These are phyloP conservation scores for Lepidochrysops patricia DNA, from an alignment of 2,888 invertebrate species.

Conservation along the genomic window DNA sequence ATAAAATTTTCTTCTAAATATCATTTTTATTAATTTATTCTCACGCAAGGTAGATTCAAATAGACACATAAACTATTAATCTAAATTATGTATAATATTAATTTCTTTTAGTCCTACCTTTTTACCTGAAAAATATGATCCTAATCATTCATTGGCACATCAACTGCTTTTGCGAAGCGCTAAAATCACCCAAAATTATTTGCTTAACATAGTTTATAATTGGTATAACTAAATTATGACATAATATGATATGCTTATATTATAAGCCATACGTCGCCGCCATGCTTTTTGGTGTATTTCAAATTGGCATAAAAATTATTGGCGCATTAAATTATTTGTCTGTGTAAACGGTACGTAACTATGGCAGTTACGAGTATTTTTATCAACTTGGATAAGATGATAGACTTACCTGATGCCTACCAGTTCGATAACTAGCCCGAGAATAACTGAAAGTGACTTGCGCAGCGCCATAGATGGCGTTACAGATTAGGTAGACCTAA, in stretches of 20 bases:
- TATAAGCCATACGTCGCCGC: background rate
- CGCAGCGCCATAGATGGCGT: too few species aligned
- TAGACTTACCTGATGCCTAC: too few species aligned
- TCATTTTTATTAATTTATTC: too few species aligned
- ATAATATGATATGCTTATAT: background rate
- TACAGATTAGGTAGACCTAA: too few species aligned
- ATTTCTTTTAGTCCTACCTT: background rate
- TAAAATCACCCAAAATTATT: background rate
- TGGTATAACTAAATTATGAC: too few species aligned
- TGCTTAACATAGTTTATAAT: background rate
- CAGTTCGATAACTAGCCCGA: too few species aligned
- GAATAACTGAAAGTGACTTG: too few species aligned
- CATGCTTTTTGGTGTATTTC: background rate
- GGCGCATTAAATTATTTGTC: too few species aligned
- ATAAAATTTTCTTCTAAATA: too few species aligned
- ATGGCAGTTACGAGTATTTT: background rate
- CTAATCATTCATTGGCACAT: slow-evolving; percentile 2
- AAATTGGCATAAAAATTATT: background rate
- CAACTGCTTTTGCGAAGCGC: background rate
- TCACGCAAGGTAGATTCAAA: background rate
- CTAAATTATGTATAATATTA: background rate
- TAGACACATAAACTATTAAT: background rate
- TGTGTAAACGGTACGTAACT: too few species aligned
- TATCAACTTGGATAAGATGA: too few species aligned
- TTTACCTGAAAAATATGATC: background rate